Conservation (phyloP, 2,888 invertebrate species). For the Pachydiplax longipennis region DNA sequence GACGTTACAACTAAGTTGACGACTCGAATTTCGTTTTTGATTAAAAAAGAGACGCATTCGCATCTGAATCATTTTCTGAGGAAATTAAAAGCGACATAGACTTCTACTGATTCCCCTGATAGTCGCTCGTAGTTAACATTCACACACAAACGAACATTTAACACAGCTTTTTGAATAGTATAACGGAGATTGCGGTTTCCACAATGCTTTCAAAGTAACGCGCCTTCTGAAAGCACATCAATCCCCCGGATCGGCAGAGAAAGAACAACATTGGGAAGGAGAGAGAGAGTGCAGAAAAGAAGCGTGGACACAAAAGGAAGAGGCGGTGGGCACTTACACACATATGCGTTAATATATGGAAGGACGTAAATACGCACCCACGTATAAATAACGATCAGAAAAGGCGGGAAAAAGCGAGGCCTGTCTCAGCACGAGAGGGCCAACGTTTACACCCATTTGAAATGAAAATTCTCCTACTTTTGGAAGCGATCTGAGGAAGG, state of each 20-base stretch:
- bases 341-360: not conserved
- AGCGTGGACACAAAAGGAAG: not conserved
- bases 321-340: not conserved
- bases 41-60: not conserved
- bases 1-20: too few species aligned
- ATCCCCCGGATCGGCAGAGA: not conserved
- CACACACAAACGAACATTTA: slow-evolving; percentile 24
- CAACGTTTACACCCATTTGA: not conserved
- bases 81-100: not conserved
- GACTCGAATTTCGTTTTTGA: not conserved
- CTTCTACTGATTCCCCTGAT: not conserved
- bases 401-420: not conserved
- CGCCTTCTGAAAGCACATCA: not conserved
- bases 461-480: not conserved
- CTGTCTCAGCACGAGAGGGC: not conserved
- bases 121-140: slow-evolving; percentile 1
- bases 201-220: not conserved
- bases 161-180: slow-evolving; percentile 27
- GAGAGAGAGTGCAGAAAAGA: not conserved
- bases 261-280: not conserved
- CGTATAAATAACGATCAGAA: not conserved
- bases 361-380: not conserved
- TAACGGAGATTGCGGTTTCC: not conserved
- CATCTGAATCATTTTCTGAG: not conserved
- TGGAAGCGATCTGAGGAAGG: not conserved